Conservation (phyloP, 2,113 vertebrate genomes). For the Mobula hypostoma region DNA sequence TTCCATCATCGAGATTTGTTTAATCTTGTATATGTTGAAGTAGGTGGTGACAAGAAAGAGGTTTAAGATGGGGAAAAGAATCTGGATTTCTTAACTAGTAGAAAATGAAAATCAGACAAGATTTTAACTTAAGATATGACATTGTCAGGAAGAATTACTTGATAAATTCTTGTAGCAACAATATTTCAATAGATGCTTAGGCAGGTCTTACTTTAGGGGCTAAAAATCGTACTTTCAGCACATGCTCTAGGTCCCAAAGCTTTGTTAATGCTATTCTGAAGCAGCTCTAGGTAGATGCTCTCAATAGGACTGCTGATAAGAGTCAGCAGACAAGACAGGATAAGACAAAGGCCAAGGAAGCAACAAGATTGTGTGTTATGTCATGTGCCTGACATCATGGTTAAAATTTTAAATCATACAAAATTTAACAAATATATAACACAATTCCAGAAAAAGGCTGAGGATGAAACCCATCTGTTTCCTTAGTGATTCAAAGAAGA, state of each 20-base stretch:
- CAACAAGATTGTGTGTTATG: not conserved
- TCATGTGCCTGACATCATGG: not conserved
- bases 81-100: not conserved
- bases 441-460: not conserved
- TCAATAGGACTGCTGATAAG: not conserved
- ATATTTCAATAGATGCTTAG: not conserved
- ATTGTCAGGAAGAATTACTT: not conserved
- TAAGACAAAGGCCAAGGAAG: not conserved
- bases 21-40: not conserved
- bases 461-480: not conserved
- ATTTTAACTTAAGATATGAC: not conserved
- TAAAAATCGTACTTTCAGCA: not conserved
- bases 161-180: not conserved
- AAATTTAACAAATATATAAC: not conserved
- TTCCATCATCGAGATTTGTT: not conserved
- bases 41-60: too few relatives aligned
- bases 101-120: not conserved
- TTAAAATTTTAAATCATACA: not conserved
- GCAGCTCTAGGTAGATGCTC: not conserved
- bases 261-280: constrained; percentile 2
- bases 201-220: not conserved
- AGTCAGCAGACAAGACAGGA: not conserved
- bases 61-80: not conserved
- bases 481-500: not conserved
- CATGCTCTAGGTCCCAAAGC: too few relatives aligned